Base-by-base conservation (phyloP, 2,113 vertebrate genomes). In the Pterocles gutturalis region DNA sequence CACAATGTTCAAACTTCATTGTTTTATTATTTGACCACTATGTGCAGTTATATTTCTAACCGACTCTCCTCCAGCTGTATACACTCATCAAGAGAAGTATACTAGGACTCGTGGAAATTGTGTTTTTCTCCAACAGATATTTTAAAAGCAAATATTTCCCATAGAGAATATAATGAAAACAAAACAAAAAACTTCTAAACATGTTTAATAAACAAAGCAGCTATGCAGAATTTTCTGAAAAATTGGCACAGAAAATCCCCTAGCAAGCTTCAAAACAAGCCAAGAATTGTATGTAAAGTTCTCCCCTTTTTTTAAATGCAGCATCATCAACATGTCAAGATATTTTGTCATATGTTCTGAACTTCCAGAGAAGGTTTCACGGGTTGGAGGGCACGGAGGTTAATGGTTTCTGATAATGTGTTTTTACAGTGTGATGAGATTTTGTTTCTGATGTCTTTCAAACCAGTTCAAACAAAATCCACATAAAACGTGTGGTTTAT, bases 111-210 rank as follows among this genome's bases (percentile, higher is more conserved):
- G 16, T n/a, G 34, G 22, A 85, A 93, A 89, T 57, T 88, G 36
- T 87, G 79, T 17, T 79, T 75, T 97, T 94, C 72, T 82, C 66
- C 21, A 79, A 5, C 45, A 83, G 36, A 43, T 66, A 70, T 87
- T 97, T 97, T 88, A 95, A 97, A 97, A 79, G 16, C 14, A 97
- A 97, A 72, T 76, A 95, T 91, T 97, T 96, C 60, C 66, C 45
- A 10, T n/a, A 95, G 64, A 84, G 69, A 93, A 80, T 90, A 87
- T 96, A 96, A 97, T 60, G 64, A 86, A 95, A 95, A 31, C 16
- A 76, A 69, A 80, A 2, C 11, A 67, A 49, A 80, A 80, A 62
- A 15, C 9, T 31, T 70, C n/a, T 36, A 34, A 84, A 43, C 48
- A 76, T 41, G 85, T 95, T 26, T 46, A 89, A 78, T 54, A 93